Evolutionary conservation across 1,140 invertebrate genomes (phyloP).

Genomic region (Schlechtendalia chinensis): DNA sequence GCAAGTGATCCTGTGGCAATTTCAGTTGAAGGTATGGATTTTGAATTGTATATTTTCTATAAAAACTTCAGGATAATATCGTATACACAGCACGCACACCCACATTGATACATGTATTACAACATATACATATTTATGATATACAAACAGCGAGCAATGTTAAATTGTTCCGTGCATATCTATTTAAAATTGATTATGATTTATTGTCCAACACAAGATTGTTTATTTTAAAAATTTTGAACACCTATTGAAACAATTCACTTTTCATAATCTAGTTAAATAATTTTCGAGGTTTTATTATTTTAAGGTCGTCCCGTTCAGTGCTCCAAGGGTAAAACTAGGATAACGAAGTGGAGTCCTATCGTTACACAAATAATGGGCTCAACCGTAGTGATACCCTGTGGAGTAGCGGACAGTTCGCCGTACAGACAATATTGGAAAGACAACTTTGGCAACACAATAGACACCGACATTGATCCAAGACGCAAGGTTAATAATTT

Average conservation of each 20-base stretch:
- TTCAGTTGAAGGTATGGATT: slow-evolving; percentile 25
- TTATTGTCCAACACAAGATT: too few species aligned
- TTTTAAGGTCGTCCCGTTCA: slow-evolving; percentile 16
- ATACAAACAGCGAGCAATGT: too few species aligned
- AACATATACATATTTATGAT: too few species aligned
- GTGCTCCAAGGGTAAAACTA: slow-evolving; percentile 25
- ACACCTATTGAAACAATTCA: too few species aligned
- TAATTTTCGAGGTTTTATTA: neutral
- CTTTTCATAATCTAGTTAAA: too few species aligned
- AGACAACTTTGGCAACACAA: slow-evolving; percentile 24
- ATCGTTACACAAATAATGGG: slow-evolving; percentile 33
- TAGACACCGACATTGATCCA: slow-evolving; percentile 22
- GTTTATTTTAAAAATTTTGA: too few species aligned
- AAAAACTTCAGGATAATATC: too few species aligned
- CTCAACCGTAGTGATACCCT: slow-evolving; percentile 24
- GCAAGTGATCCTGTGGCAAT: slow-evolving; percentile 38
- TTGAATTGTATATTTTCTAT: neutral
- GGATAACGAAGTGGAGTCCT: slow-evolving; percentile 35
- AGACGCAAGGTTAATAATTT: slow-evolving; percentile 24
- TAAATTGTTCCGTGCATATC: too few species aligned
- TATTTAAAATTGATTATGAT: too few species aligned
- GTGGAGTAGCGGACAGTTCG: neutral
- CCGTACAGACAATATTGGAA: slow-evolving; percentile 45
- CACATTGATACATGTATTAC: too few species aligned
- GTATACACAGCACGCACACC: too few species aligned